Conservation (phyloP, 2,797 vertebrate species). For the Acanthiza pusilla region DNA sequence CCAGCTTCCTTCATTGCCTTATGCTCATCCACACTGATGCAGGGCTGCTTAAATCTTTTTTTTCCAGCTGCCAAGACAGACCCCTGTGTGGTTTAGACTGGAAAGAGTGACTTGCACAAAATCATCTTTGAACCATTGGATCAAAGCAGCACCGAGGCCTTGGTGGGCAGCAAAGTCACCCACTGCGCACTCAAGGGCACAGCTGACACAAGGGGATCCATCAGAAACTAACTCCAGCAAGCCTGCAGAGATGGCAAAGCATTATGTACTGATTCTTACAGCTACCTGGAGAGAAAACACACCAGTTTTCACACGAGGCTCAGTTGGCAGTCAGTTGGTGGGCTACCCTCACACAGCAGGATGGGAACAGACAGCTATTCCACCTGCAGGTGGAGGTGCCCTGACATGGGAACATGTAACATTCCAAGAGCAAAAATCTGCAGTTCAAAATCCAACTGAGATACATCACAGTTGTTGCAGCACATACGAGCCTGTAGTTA, state of each 20-base stretch:
- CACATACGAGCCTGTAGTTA: background rate
- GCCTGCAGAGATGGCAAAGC: background rate
- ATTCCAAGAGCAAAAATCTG: background rate
- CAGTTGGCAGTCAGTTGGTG: no score
- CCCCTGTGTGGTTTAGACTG: background rate
- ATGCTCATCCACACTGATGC: background rate
- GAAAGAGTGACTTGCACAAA: background rate
- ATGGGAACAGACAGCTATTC: background rate
- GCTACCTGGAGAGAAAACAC: background rate
- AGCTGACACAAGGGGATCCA: background rate
- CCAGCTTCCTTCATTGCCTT: background rate
- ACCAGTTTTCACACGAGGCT: no score
- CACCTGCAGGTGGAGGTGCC: background rate
- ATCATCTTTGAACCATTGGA: background rate
- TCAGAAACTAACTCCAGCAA: background rate
- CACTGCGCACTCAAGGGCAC: rapidly evolving
- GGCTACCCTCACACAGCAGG: background rate
- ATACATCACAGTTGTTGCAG: background rate
- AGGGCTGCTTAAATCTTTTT: background rate
- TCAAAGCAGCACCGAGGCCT: background rate
- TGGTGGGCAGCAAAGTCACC: background rate
- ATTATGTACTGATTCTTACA: background rate
- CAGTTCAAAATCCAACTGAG: background rate
- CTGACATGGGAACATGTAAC: background rate
- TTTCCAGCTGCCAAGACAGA: background rate